These are phyloP conservation scores for Dromiciops gliroides DNA, from an alignment of 2,113 vertebrate genomes.

Conservation along the genomic window DNA sequence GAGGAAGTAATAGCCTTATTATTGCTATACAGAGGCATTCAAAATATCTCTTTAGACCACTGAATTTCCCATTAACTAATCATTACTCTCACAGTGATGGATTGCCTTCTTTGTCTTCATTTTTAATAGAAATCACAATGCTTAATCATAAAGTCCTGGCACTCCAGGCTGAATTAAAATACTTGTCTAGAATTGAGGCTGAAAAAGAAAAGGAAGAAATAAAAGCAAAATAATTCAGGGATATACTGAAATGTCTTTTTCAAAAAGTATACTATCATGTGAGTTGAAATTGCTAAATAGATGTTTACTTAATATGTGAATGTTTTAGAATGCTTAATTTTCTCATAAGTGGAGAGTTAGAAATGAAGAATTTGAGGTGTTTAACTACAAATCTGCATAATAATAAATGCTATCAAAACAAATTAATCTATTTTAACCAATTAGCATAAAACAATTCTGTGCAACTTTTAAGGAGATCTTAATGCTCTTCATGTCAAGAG, in stretches of 20 bases:
- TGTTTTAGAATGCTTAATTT: conserved; percentile 62
- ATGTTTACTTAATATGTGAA: conserved; percentile 46
- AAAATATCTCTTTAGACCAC: conserved; percentile 58
- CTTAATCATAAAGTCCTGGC: conserved; percentile 52
- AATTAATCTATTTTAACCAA: conserved; percentile 64
- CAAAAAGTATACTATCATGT: conserved; percentile 39
- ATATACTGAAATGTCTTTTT: conserved; percentile 50
- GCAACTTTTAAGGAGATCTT: conserved; percentile 52
- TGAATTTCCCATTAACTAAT: conserved; percentile 67
- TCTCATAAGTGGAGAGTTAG: conserved; percentile 52
- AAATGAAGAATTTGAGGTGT: conserved; percentile 61
- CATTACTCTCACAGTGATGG: conserved; percentile 23
- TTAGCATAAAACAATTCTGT: conserved; percentile 52
- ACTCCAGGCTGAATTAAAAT: conserved; percentile 33
- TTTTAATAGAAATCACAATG: conserved; percentile 37
- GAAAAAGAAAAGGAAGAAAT: conserved; percentile 46
- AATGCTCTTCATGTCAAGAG: conserved; percentile 52
- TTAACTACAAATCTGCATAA: conserved; percentile 66
- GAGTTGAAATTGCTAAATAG: conserved; percentile 44
- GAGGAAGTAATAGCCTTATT: conserved; percentile 55
- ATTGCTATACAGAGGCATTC: conserved; percentile 47
- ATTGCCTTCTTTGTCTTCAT: conserved; percentile 12
- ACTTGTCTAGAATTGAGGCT: conserved; percentile 35
- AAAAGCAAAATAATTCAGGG: conserved; percentile 15
- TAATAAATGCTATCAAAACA: conserved; percentile 69